Percentiles rank a stretch among this genome's conserved stretches.
Evolutionary conservation across 2,888 invertebrate genomes (phyloP).

Genomic region (Lamellibrachia satsuma): DNA sequence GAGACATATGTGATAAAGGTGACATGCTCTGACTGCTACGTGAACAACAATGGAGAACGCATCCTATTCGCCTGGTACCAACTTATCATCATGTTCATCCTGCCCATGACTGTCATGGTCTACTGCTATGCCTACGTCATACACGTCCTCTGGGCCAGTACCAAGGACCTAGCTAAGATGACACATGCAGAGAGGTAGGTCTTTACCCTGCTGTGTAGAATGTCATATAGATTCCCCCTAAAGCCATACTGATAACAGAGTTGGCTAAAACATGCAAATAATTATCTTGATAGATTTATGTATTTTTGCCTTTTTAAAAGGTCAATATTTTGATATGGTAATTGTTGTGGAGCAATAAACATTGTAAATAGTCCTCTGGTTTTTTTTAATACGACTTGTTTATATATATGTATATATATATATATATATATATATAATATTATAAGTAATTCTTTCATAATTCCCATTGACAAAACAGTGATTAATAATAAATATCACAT

Average conservation of each 20-base stretch:
- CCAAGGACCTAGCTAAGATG: conserved; percentile 61
- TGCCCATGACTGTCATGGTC: conserved; percentile 64
- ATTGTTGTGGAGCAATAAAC: too few relatives aligned
- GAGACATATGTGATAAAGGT: conserved; percentile 46
- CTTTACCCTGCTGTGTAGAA: background rate
- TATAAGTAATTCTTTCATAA: too few relatives aligned
- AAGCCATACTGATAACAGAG: background rate
- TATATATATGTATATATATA: too few relatives aligned
- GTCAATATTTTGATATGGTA: too few relatives aligned
- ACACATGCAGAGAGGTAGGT: conserved; percentile 43
- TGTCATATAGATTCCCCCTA: background rate
- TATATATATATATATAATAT: too few relatives aligned
- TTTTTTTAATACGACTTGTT: too few relatives aligned
- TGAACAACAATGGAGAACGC: conserved; percentile 37
- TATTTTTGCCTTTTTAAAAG: too few relatives aligned
- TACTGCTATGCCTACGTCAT: conserved; percentile 66
- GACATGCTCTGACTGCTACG: conserved; percentile 48
- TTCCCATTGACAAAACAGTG: too few relatives aligned
- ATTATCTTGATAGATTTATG: background rate
- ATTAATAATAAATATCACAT: too few relatives aligned
- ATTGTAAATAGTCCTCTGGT: too few relatives aligned
- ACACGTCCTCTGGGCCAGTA: conserved; percentile 66
- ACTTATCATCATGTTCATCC: conserved; percentile 62
- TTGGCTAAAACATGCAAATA: background rate
- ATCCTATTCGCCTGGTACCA: conserved; percentile 62